Evolutionary conservation across 2,113 vertebrate genomes (phyloP).

Genomic region (Chloropsis cyanopogon): DNA sequence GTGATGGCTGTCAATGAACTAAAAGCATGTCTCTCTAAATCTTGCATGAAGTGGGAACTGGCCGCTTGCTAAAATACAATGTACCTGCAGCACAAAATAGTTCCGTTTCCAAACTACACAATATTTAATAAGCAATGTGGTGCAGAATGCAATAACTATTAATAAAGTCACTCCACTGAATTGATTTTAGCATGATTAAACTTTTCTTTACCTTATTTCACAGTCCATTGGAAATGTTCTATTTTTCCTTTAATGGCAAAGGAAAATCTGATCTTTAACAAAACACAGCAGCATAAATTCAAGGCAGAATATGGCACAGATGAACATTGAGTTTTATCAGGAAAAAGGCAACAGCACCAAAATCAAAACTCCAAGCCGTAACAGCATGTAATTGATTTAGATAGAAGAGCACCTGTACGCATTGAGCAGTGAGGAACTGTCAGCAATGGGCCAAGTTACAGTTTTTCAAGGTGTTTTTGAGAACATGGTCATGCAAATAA

Average conservation of each 20-base stretch:
- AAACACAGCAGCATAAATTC: constrained; percentile 61
- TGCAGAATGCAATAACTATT: constrained; percentile 60
- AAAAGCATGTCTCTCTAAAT: neutral
- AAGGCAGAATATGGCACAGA: constrained; percentile 42
- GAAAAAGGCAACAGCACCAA: neutral
- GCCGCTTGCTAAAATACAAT: neutral
- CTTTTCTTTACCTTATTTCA: constrained; percentile 76
- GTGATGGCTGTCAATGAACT: neutral
- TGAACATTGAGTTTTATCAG: neutral
- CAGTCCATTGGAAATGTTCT: constrained; percentile 68
- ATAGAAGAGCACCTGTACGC: neutral
- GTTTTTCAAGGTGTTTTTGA: neutral
- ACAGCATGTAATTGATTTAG: neutral
- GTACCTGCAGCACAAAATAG: neutral
- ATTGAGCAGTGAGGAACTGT: neutral
- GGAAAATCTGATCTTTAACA: constrained; percentile 62
- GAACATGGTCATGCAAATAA: neutral
- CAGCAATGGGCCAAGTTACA: neutral
- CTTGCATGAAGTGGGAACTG: neutral
- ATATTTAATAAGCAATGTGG: constrained; percentile 50
- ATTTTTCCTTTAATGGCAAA: constrained; percentile 50
- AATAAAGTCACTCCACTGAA: constrained; percentile 53
- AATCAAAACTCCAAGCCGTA: constrained; percentile 21
- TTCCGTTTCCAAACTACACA: neutral
- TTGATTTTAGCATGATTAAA: constrained; percentile 72